Conservation (phyloP, 2,113 vertebrate species). For the Orientallactaga bullata region DNA sequence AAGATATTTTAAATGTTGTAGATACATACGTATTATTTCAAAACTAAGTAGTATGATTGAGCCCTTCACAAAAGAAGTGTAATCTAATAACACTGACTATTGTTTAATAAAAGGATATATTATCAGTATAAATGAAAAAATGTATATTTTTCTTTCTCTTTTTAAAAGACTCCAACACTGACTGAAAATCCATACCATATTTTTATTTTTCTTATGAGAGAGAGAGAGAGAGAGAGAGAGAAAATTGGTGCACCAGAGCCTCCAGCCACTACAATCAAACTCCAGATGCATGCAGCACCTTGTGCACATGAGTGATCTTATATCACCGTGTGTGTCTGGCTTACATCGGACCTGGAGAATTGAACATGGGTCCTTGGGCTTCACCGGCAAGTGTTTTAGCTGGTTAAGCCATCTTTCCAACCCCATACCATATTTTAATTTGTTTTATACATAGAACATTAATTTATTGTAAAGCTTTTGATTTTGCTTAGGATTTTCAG, state of each 20-base stretch:
- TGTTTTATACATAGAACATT: background rate
- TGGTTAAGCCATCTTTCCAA: background rate
- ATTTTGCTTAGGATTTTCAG: constrained; percentile 9
- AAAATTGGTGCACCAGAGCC: too few relatives aligned
- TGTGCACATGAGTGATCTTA: too few relatives aligned
- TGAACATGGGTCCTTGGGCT: too few relatives aligned
- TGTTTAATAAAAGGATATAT: background rate
- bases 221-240: too few relatives aligned
- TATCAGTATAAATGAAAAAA: background rate
- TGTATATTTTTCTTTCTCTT: background rate
- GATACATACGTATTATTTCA: background rate
- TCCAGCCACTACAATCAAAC: too few relatives aligned
- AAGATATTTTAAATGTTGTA: background rate
- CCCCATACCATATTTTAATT: background rate
- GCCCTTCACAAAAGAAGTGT: background rate
- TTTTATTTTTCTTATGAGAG: background rate
- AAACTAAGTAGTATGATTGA: background rate
- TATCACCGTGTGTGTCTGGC: too few relatives aligned
- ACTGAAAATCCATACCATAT: background rate
- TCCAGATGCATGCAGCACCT: too few relatives aligned
- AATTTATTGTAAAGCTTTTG: background rate
- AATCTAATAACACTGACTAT: background rate
- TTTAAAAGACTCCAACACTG: background rate
- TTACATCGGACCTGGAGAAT: too few relatives aligned
- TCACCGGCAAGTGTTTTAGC: too few relatives aligned